Evolutionary conservation across 2,113 vertebrate species (phyloP).

Genomic region (Phylloscopus trochilus): DNA sequence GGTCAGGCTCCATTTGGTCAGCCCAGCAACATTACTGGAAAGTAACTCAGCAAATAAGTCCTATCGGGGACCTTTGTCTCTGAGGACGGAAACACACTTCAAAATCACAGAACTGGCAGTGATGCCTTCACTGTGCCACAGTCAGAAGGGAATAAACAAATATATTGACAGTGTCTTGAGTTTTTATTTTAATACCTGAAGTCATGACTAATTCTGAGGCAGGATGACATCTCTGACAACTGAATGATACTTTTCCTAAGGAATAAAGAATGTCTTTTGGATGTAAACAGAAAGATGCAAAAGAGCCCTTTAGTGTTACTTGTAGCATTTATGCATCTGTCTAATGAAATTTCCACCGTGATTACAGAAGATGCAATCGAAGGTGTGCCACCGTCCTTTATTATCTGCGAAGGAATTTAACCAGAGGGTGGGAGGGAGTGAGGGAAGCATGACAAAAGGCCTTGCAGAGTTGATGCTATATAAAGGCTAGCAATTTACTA

Average conservation of each 20-base stretch:
- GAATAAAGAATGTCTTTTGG: conserved; percentile 61
- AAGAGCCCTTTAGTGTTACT: conserved; percentile 64
- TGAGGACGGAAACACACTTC: not conserved
- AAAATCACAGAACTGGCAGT: not conserved
- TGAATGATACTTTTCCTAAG: conserved; percentile 58
- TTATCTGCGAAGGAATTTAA: conserved; percentile 49
- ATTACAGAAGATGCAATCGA: conserved; percentile 34
- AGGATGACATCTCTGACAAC: conserved; percentile 75
- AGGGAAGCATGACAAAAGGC: conserved; percentile 1
- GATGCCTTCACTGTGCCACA: not conserved
- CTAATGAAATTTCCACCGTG: conserved; percentile 52
- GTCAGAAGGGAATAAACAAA: conserved; percentile 36
- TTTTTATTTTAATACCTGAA: conserved; percentile 75
- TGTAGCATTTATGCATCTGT: conserved; percentile 37
- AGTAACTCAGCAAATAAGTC: conserved; percentile 38
- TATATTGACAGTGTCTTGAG: conserved; percentile 32
- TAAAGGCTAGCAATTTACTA: conserved; percentile 50
- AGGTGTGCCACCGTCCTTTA: conserved; percentile 38
- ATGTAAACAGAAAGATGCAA: conserved; percentile 65
- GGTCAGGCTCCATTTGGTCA: conserved; percentile 70
- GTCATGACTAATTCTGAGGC: conserved; percentile 58
- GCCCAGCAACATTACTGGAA: conserved; percentile 15
- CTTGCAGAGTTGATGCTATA: not conserved
- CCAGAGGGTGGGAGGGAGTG: not conserved
- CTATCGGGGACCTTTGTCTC: conserved; percentile 42